Base-by-base conservation (phyloP, 2,797 vertebrate species). In the Diplodus puntazzo region DNA sequence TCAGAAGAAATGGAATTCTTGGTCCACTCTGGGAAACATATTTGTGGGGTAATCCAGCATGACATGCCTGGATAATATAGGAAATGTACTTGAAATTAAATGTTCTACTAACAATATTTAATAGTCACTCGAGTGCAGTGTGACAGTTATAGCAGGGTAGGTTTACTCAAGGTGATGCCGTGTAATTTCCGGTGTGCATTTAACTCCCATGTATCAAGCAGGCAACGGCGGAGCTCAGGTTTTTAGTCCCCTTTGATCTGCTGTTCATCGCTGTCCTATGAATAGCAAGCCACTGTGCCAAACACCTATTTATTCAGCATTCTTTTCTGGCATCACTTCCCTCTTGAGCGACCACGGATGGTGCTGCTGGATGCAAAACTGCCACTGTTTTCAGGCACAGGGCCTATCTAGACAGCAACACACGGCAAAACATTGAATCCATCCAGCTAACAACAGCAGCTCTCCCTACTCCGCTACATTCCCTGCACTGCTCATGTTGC, bases 381-480 rank as follows among this genome's bases (percentile, higher is more conserved):
- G 34, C 34, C 14, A 9, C 77, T 73, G 82, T 88, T 87, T 89
- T 83, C 78, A 89, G 89, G 92, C 90, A 83, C 45, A 0, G 66
- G 75, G 85, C 91, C 88, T 93, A 93, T 93, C 92, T 82, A 81
- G 73, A 80, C 81, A 48, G 79, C 87, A 89, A 62, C 92, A 93
- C 77, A 64, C 66, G 1, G 80, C 62, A 73, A 74, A 86, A 84
- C 60, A 77, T 58, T 77, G 30, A 86, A 85, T 88, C 78, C 84
- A 82, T 91, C 88, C 88, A 92, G 83, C 79, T 70, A 81, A 87
- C 82, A 81, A 89, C 80, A 74, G 77, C 69, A 80, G n/a, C 71
- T 62, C 77, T 79, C 21, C 53, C 77, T 75, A 69, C 86, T 88
- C 81, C 48, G 63, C 81, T 68, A 63, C 73, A 82, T 85, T 83